Conservation (phyloP, 2,113 vertebrate species). For the Siniperca chuatsi region DNA sequence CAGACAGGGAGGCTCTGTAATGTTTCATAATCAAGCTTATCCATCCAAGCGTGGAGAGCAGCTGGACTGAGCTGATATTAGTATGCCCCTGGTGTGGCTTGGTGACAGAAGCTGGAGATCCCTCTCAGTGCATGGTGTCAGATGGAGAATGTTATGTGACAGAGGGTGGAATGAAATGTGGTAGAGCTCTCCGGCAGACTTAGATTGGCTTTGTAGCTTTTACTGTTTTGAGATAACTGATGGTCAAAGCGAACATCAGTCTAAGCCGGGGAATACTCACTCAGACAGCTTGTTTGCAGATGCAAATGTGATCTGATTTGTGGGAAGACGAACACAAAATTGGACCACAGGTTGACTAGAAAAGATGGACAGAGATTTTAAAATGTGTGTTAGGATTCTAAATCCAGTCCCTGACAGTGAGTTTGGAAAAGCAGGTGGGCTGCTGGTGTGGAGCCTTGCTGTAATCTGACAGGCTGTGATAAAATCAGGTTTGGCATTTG, state of each 20-base stretch:
- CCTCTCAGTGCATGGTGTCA: slow-evolving; percentile 48
- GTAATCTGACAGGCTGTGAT: slow-evolving; percentile 66
- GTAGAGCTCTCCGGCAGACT: slow-evolving; percentile 36
- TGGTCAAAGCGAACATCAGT: slow-evolving; percentile 30
- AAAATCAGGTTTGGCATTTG: slow-evolving; percentile 71
- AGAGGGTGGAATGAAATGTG: slow-evolving; percentile 61
- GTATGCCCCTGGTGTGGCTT: slow-evolving; percentile 68
- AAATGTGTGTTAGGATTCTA: slow-evolving; percentile 6
- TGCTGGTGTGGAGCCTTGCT: slow-evolving; percentile 19
- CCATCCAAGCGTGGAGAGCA: slow-evolving; percentile 63
- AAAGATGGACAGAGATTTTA: slow-evolving; percentile 5
- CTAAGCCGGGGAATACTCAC: not conserved
- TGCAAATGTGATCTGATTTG: slow-evolving; percentile 46
- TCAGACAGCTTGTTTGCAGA: slow-evolving; percentile 44
- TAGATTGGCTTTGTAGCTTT: slow-evolving; percentile 57
- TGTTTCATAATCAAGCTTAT: slow-evolving; percentile 71
- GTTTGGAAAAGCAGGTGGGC: slow-evolving; percentile 26
- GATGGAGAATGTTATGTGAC: slow-evolving; percentile 70
- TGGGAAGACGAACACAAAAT: slow-evolving; percentile 12
- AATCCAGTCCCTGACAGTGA: slow-evolving; percentile 18
- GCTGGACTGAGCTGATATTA: slow-evolving; percentile 73
- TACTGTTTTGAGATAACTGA: slow-evolving; percentile 37
- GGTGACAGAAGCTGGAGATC: slow-evolving; percentile 62
- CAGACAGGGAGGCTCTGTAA: slow-evolving; percentile 62
- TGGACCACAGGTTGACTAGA: slow-evolving; percentile 14